Conservation (phyloP, 2,797 vertebrate genomes). For the Aeoliscus strigatus region DNA sequence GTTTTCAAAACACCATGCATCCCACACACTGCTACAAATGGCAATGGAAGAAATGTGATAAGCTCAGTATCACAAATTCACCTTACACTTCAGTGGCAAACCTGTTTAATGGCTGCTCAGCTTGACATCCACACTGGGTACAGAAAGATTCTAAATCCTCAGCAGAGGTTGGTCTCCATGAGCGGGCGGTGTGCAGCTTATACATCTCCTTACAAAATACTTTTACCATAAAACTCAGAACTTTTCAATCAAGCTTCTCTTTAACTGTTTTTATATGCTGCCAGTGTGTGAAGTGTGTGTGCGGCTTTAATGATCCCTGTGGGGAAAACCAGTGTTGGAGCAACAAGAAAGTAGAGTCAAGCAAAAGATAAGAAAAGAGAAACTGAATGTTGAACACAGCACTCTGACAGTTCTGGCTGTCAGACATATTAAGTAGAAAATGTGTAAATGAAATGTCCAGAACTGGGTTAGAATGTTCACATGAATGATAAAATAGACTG, state of each 20-base stretch:
- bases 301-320: constrained; percentile 57
- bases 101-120: constrained; percentile 3
- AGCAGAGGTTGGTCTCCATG: constrained; percentile 3
- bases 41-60: constrained; percentile 1
- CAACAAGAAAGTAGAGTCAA: constrained; percentile 30
- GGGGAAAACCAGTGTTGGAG: constrained; percentile 40
- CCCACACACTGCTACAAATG: not conserved
- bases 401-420: constrained; percentile 40
- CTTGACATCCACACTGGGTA: constrained; percentile 9
- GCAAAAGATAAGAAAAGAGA: constrained; percentile 30
- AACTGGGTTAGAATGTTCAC: constrained; percentile 25
- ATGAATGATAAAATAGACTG: constrained; percentile 11
- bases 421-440: constrained; percentile 34
- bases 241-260: constrained; percentile 35
- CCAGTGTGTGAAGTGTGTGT: constrained; percentile 37
- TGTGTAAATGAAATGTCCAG: constrained; percentile 27
- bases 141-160: constrained; percentile 6
- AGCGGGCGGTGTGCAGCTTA: constrained; percentile 15
- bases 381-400: constrained; percentile 42
- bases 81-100: no score
- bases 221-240: constrained; percentile 17
- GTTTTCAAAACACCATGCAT: not conserved
- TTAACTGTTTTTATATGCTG: constrained; percentile 36
- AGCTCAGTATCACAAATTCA: constrained; percentile 1
- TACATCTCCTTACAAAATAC: constrained; percentile 19